Base-by-base conservation (phyloP, 1,140 invertebrate genomes). In the Drosophila biarmipes region DNA sequence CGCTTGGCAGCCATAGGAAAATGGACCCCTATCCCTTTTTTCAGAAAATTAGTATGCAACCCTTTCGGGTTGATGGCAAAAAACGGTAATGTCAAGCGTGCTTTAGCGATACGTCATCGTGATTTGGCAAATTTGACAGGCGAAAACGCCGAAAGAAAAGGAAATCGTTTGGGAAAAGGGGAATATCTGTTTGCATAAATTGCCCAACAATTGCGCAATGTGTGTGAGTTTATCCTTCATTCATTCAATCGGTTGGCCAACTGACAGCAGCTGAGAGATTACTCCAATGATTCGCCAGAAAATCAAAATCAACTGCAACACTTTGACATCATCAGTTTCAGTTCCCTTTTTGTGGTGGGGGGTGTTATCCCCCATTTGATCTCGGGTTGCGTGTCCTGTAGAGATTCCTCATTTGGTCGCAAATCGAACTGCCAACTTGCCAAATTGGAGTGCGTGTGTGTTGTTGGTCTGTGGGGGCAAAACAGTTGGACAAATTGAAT, bases 111-210 rank as follows among this genome's bases (percentile, higher is more conserved):
- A 82, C 79, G 82, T 87, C 82, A 87, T 87, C 79, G 56, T 87
- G 82, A 87, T 87, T 87, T 87, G 82, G 75, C 82, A 87, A 89
- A 82, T 87, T 84, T 87, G 82, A 87, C 82, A 89, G 84, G 58
- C 72, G 72, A 76, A 77, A 86, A 81, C 55, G 19, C 10, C 29
- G 35, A 40, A 38, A 63, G 55, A 46, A 73, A 78, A 46, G 52
- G 19, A 53, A 67, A 37, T 43, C 48, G 24, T 24, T 21, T 10
- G 19, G 38, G 11, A 43, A 35, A 53, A 34, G 21, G 17, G 34
- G 45, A 43, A 49, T 29, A 52, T 19, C 46, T 61, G 78, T 82
- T 78, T 64, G 82, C 82, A 89, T 87, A 82, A 87, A 87, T 87
- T 87, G 75, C 72, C 53, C 46, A 79, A 82, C 75, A 82, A 79